Conservation (phyloP, 2,113 vertebrate species). For the Cyprinodon tularosa region DNA sequence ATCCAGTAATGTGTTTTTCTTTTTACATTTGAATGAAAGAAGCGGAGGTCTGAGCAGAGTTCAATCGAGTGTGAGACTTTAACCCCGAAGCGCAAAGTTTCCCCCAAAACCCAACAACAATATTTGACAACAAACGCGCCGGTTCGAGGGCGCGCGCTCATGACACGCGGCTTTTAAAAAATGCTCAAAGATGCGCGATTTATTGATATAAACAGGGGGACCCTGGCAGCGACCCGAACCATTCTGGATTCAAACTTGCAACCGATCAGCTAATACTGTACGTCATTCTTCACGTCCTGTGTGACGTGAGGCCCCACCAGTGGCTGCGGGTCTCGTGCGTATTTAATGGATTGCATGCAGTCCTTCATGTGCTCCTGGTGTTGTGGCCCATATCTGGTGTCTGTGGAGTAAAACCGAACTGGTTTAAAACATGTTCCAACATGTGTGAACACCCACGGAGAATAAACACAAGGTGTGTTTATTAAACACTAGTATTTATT, state of each 20-base stretch:
- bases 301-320: not conserved
- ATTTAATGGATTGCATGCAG: constrained; percentile 52
- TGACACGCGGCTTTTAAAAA: constrained; percentile 25
- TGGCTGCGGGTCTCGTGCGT: constrained; percentile 41
- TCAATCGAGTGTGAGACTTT: constrained; percentile 1
- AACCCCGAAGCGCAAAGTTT: not conserved
- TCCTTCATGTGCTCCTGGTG: constrained; percentile 34
- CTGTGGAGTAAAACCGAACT: not conserved
- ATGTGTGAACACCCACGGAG: not conserved
- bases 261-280: not conserved
- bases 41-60: not conserved
- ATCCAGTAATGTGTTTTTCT: not conserved
- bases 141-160: constrained; percentile 37
- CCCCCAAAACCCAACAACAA: not conserved
- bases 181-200: not conserved
- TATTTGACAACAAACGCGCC: not conserved
- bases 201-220: not conserved
- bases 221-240: not conserved
- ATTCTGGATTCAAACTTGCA: not conserved
- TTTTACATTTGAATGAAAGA: not conserved
- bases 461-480: not conserved
- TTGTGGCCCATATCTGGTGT: not conserved
- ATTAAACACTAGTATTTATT: not conserved
- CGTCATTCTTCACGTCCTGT: not conserved
- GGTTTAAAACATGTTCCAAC: not conserved